Base-by-base conservation (phyloP, 1,140 invertebrate species). In the Heliconius himera region DNA sequence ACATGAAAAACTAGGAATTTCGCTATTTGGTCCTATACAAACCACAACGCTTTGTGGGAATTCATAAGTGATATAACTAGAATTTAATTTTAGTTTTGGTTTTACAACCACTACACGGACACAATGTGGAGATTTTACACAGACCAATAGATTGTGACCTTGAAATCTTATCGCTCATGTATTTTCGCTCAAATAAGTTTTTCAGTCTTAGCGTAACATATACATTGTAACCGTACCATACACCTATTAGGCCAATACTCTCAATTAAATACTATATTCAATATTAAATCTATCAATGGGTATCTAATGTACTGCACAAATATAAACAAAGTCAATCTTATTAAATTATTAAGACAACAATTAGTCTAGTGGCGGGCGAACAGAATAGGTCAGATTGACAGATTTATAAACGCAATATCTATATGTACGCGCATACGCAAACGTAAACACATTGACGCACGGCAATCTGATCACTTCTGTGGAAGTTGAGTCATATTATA, bases 311-410 rank as follows among this genome's bases (percentile, higher is more conserved):
- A 84, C 73, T 88, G 88, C 89, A 90, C 88, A 83, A 80, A 84
- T 84, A 85, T 88, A 85, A 87, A 84, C 74, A 82, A 84, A 84
- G 85, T 90, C 87, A 91, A 92, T 92, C 88, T 88, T 88, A 66
- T 66, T 66, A 85, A 84, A 88, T 87, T 91, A 90, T 73, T 89
- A 88, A 89, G 84, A 81, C 73, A 88, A 85, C 85, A 85, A 83
- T 88, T 90, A 81, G 86, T 77, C 84, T 92, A 89, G 86, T 41
- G 29, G 66, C 83, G 36, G 82, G 49, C 79, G 76, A 82, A 82
- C 85, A 85, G 89, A 87, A 85, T 81, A 83, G 85, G 85, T 87
- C 86, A 89, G 87, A 88, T 89, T 87, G 82, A 73, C 75, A 72
- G 73, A 66, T 54, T 66, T 66, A 71, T 11, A 72, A 79, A 56